A percentile compares a stretch with the other conserved stretches of the same genome.
These are phyloP conservation scores for Sinocyclocheilus anshuiensis DNA, from an alignment of 2,113 vertebrate genomes.

Conservation along the genomic window DNA sequence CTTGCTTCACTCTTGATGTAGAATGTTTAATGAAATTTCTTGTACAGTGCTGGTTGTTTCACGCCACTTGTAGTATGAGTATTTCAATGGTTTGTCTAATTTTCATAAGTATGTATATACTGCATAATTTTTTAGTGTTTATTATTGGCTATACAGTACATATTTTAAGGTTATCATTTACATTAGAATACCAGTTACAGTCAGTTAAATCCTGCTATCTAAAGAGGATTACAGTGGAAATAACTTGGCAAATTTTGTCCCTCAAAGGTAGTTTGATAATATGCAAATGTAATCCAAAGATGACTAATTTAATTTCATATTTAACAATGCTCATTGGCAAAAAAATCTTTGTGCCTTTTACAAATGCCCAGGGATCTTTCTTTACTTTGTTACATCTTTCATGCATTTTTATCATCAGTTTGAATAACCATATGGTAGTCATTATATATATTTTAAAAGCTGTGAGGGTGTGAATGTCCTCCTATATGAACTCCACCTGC, in stretches of 20 bases:
- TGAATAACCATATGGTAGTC: conserved; percentile 1
- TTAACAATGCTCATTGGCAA: not conserved
- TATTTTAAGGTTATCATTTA: not conserved
- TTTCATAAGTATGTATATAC: not conserved
- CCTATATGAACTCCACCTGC: conserved; percentile 9
- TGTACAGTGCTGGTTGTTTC: not conserved
- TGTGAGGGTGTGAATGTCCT: not conserved
- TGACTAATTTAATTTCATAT: conserved; percentile 8
- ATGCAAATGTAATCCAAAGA: not conserved
- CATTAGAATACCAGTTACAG: not conserved
- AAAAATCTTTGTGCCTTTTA: not conserved
- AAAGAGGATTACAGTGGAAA: not conserved
- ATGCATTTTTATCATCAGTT: not conserved
- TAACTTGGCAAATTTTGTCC: not conserved
- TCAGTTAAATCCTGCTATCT: not conserved
- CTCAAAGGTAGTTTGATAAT: not conserved
- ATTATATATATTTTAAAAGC: not conserved
- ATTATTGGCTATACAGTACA: not conserved
- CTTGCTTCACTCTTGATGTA: not conserved
- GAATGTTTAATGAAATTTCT: not conserved
- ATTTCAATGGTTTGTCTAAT: not conserved
- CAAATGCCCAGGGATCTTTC: not conserved
- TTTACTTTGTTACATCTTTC: not conserved
- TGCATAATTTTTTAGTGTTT: not conserved
- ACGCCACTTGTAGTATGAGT: not conserved